These are phyloP conservation scores for Mesorhabditis belari DNA, from an alignment of 2,888 invertebrate genomes.

Conservation along the genomic window DNA sequence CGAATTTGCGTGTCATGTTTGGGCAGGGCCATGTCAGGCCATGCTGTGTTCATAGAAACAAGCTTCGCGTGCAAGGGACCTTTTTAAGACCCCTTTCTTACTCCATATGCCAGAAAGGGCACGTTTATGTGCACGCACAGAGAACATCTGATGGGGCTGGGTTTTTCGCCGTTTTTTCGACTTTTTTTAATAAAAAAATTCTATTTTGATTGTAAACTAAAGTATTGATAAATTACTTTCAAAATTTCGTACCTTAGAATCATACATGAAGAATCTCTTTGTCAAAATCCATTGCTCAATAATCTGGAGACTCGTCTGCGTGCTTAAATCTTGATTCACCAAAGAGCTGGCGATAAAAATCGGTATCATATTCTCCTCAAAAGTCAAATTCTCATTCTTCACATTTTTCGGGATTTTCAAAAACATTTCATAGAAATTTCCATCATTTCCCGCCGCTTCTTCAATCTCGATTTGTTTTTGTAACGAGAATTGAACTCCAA, in stretches of 20 bases:
- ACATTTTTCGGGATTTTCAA: neutral
- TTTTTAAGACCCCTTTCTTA: no score
- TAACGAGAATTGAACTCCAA: neutral
- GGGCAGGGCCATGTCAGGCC: no score
- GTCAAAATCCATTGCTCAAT: neutral
- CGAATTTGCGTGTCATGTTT: constrained; percentile 75
- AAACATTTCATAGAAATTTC: neutral
- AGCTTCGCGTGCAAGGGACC: no score
- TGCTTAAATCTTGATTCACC: neutral
- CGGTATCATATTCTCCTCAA: neutral
- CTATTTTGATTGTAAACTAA: neutral
- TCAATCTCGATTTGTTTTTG: neutral
- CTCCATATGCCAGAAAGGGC: no score
- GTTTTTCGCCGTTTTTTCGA: no score
- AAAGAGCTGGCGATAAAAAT: neutral
- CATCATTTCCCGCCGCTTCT: neutral
- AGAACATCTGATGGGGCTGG: no score
- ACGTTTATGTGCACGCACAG: no score
- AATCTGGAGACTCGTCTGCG: neutral
- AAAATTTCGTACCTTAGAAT: neutral
- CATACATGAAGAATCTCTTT: neutral
- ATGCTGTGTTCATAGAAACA: no score
- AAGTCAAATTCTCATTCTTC: neutral
- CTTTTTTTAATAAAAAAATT: no score
- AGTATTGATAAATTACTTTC: neutral